Percentiles rank a stretch among this genome's conserved stretches.
phyloP scores from a whole-genome alignment of 1,140 invertebrate genomes.

The Pachypsylla venusta region DNA sequence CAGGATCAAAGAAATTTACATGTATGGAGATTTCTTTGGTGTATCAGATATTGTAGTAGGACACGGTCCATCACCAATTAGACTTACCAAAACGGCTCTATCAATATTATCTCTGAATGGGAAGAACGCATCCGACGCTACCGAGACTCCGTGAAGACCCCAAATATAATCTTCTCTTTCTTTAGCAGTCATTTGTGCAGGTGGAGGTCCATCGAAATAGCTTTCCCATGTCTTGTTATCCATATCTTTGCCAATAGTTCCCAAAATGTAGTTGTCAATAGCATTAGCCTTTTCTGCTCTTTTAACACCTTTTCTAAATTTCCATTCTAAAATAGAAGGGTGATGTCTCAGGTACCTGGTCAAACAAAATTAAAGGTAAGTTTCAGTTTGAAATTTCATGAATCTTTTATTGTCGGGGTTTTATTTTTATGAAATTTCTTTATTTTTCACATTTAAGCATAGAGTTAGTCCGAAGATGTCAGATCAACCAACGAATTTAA shows the following conservation, averaged over 20 bases:
- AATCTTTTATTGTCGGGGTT: too few species aligned
- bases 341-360: constrained; percentile 82
- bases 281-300: constrained; percentile 89
- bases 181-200: constrained; percentile 20
- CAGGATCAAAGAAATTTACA: not conserved
- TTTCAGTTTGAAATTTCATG: too few species aligned
- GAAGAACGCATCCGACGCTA: constrained; percentile 98
- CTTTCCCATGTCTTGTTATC: constrained; percentile 47
- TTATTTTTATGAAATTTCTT: too few species aligned
- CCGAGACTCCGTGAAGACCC: constrained; percentile 64
- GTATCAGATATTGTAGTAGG: too few species aligned
- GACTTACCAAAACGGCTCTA: constrained; percentile 65
- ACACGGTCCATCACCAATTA: too few species aligned
- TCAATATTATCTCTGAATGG: constrained; percentile 97
- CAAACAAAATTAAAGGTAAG: too few species aligned
- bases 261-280: constrained; percentile 89
- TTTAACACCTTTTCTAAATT: constrained; percentile 78
- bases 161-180: constrained; percentile 68
- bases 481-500: too few species aligned
- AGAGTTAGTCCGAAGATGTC: too few species aligned
- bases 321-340: constrained; percentile 67
- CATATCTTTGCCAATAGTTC: constrained; percentile 65
- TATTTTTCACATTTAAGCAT: too few species aligned
- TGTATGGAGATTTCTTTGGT: not conserved
- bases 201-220: constrained; percentile 59